Evolutionary conservation across 2,113 vertebrate species (phyloP), one percentile per base, ranked within the genome.

Genomic region (Apaloderma vittatum): DNA sequence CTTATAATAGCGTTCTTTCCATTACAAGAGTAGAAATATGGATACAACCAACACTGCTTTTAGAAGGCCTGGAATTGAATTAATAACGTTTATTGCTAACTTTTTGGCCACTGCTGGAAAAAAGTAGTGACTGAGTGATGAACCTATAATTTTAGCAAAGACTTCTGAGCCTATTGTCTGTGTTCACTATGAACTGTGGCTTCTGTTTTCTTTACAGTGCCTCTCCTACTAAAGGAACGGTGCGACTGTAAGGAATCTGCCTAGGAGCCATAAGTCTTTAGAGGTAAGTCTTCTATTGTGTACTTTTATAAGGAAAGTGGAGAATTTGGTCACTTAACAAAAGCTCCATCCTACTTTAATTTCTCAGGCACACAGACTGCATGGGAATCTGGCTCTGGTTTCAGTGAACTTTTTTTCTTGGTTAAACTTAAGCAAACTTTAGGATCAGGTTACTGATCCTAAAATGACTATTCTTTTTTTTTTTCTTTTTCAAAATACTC

Each of bases 401-500:
- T 81, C 58, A 89, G 15, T 43, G 54, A 79, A 4, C 52, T 57
- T 40, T 77, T 88, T 94, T 73, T 40, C 34, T 71, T 94, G 21
- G 59, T 94, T 57, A 94, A 78, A 62, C 26, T 94, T 90, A 92
- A 84, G 34, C 23, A 88, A 82, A 77, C 14, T 76, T 79, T 58
- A 88, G 49, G 67, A 74, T 95, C 62, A 54, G 19, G 51, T 94
- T 94, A 67, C 34, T 90, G 77, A 92, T 93, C 59, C 74, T 87
- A 92, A 94, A 93, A 62, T 6, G 93, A 52, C 2, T 68, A 9
- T 61, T 76, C 45, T 40, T 65, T 90, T 82, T 71, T 68, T 84
- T 70, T 91, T 79, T 62, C 24, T 48, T 75, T 96, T 87, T 90
- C 46, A 78, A 95, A 86, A 95, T 87, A 65, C 20, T 78, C 43